Percentiles rank a stretch among this genome's conserved stretches.
Conservation (phyloP, 2,797 vertebrate species). For the Sternarchorhynchus goeldii region DNA sequence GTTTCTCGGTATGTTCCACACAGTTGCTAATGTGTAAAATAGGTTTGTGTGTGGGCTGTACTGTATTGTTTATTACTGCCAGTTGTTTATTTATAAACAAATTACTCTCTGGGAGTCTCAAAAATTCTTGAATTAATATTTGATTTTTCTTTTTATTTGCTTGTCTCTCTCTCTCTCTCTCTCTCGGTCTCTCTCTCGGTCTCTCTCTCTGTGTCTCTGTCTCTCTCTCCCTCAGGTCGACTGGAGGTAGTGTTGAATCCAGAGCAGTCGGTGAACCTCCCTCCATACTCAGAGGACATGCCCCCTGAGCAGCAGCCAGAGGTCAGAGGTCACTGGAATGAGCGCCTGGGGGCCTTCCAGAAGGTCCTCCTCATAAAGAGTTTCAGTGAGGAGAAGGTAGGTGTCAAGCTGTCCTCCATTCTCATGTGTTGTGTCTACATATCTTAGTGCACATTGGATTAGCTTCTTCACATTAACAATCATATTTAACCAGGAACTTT, state of each 20-base stretch:
- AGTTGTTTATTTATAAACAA: no score
- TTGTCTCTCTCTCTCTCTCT: neutral
- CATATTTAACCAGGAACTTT: no score
- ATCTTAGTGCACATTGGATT: no score
- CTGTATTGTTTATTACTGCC: no score
- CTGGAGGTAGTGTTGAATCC: slow-evolving; percentile 77
- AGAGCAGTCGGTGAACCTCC: slow-evolving; percentile 56
- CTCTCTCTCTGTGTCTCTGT: neutral
- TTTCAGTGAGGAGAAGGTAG: slow-evolving; percentile 82
- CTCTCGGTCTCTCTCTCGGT: neutral
- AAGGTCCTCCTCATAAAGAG: slow-evolving; percentile 82
- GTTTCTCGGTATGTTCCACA: no score
- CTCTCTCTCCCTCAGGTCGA: slow-evolving; percentile 61
- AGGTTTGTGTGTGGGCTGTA: no score
- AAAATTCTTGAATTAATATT: no score
- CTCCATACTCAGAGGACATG: slow-evolving; percentile 30
- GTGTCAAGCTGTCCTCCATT: neutral
- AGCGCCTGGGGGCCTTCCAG: slow-evolving; percentile 75
- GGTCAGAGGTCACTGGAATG: slow-evolving; percentile 64
- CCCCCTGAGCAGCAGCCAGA: slow-evolving; percentile 18
- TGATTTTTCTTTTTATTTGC: no score
- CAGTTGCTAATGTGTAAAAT: no score
- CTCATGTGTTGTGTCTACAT: no score
- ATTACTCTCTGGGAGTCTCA: no score
- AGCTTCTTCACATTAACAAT: no score